These are phyloP conservation scores for Pseudomyrmex dendroicus DNA, from an alignment of 1,140 invertebrate species.

Conservation along the genomic window DNA sequence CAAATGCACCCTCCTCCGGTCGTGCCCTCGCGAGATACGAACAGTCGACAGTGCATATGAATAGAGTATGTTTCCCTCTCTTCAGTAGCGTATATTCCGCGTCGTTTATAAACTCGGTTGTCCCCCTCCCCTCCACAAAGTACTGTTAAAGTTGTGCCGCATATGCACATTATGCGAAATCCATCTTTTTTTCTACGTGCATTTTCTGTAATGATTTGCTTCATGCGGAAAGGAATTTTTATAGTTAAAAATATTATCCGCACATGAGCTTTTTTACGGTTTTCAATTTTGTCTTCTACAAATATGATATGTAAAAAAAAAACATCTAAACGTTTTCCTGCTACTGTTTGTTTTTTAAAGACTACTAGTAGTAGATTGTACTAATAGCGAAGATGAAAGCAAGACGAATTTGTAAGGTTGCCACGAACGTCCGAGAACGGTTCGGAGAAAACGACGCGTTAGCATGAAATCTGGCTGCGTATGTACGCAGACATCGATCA, in stretches of 20 bases:
- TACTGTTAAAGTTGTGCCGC: slow-evolving; percentile 33
- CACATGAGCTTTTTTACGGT: too few relatives aligned
- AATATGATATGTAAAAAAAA: too few relatives aligned
- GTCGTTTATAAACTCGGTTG: slow-evolving; percentile 31
- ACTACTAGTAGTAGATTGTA: too few relatives aligned
- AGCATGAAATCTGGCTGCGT: not conserved
- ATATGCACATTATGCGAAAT: slow-evolving; percentile 28
- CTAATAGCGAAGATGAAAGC: not conserved
- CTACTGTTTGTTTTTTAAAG: too few relatives aligned
- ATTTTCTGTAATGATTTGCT: slow-evolving; percentile 36
- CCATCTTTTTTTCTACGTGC: not conserved
- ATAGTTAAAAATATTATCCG: not conserved
- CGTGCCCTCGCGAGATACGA: slow-evolving; percentile 12
- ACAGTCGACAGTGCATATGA: slow-evolving; percentile 35
- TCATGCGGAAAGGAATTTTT: not conserved
- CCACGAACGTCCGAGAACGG: not conserved
- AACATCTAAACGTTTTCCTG: too few relatives aligned
- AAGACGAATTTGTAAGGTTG: not conserved
- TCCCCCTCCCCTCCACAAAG: not conserved
- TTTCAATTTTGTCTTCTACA: too few relatives aligned
- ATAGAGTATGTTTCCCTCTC: slow-evolving; percentile 34
- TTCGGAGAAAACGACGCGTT: not conserved
- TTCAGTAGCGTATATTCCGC: slow-evolving; percentile 5
- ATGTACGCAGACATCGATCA: slow-evolving; percentile 26
- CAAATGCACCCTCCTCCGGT: not conserved